These are phyloP conservation scores for Eretmocerus hayati DNA, from an alignment of 2,888 invertebrate species.

Conservation along the genomic window DNA sequence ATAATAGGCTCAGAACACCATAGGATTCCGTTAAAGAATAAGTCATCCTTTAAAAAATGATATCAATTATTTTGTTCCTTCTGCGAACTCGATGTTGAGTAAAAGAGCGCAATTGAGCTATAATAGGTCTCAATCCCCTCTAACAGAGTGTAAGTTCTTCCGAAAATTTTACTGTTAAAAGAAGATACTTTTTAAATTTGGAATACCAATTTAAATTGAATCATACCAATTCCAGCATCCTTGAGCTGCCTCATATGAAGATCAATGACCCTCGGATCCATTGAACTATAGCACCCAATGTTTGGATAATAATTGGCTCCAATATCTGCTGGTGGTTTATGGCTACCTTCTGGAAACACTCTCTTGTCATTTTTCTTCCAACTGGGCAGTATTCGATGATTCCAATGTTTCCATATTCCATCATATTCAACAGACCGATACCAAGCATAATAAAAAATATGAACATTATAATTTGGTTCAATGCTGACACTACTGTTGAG, in stretches of 20 bases:
- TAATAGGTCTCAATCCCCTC: too few relatives aligned
- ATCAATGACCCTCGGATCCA: conserved; percentile 48
- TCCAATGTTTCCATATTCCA: conserved; percentile 40
- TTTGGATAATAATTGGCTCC: conserved; percentile 52
- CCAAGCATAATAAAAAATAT: conserved; percentile 42
- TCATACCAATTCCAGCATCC: conserved; percentile 53
- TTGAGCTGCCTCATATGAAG: conserved; percentile 57
- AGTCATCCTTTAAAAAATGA: too few relatives aligned
- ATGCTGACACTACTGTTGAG: conserved; percentile 27
- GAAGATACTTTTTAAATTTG: too few relatives aligned
- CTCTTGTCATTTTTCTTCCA: conserved; percentile 44
- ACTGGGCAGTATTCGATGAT: conserved; percentile 39
- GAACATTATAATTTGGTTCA: conserved; percentile 39
- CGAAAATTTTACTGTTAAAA: too few relatives aligned
- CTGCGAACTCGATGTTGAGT: too few relatives aligned
- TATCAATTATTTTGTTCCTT: too few relatives aligned
- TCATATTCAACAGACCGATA: conserved; percentile 38
- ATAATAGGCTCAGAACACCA: too few relatives aligned
- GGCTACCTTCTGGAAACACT: conserved; percentile 48
- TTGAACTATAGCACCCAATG: conserved; percentile 52
- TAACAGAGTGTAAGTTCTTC: too few relatives aligned
- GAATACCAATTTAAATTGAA: too few relatives aligned
- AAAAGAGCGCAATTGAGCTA: too few relatives aligned
- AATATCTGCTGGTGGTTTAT: conserved; percentile 52
- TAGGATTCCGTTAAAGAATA: too few relatives aligned